Evolutionary conservation across 1,140 invertebrate genomes (phyloP), one percentile per base, ranked within the genome.

Genomic region (Mesaphorura yosii): DNA sequence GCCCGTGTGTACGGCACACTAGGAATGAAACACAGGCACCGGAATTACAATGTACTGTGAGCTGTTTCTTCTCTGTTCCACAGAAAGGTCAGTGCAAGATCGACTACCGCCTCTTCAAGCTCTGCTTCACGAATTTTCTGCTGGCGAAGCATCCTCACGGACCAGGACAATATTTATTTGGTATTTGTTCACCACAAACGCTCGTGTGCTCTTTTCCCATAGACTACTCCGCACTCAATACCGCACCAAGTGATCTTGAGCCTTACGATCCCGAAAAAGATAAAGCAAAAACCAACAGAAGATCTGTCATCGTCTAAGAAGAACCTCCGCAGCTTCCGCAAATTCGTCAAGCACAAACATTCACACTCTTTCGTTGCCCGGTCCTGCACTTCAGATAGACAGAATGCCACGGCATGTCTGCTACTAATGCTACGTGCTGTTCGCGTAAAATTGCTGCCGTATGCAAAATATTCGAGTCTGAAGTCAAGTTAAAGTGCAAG

Each of bases 151-250:
- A 78, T 59, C 81, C 80, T 3, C 82, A 83, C 62, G 81, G 81
- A 22, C 80, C 80, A 6, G 81, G 81, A 1, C 79, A 83, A 61
- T 81, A 78, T 73, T 72, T 83, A 23, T 74, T 83, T 27, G 81
- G 79, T 23, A 74, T 78, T 14, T 72, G 75, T 14, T 73, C 74
- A 49, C 72, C 71, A n/a, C 69, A 73, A 26, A 67, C 73, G 12
- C 72, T 76, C 4, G 70, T 73, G 19, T 74, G 74, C 3, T 73
- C 75, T 37, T 83, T 82, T 64, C 81, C 81, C 0, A 78, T 83
- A 19, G 81, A 83, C 70, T 83, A 83, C 67, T 80, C 78, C 59
- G 80, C 80, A 10, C 70, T 83, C 49, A 82, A 82, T 67, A 76
- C 78, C 2, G 74, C 79, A 58, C 75, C 76, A 51, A 78, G 77